Conservation (phyloP, 2,113 vertebrate genomes). For the Macquaria australasica region DNA sequence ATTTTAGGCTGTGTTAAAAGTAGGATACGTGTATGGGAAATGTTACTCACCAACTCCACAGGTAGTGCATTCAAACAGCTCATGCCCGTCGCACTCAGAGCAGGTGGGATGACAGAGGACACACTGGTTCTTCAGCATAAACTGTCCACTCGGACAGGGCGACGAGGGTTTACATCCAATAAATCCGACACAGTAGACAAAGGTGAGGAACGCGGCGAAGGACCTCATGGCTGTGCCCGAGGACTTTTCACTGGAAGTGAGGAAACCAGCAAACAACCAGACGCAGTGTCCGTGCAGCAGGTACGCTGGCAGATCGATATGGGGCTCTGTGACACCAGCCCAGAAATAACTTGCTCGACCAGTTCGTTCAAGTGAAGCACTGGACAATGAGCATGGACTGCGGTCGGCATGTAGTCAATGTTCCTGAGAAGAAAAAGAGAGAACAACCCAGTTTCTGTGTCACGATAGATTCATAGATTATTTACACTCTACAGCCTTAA, state of each 20-base stretch:
- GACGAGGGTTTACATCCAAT: constrained; percentile 61
- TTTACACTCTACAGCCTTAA: not conserved
- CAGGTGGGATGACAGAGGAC: constrained; percentile 85
- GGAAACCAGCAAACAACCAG: not conserved
- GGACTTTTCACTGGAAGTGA: constrained; percentile 44
- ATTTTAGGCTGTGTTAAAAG: not conserved
- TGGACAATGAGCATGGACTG: constrained; percentile 63
- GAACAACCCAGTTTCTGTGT: constrained; percentile 10
- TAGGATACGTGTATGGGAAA: not conserved
- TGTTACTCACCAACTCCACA: constrained; percentile 82
- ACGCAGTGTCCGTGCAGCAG: constrained; percentile 67
- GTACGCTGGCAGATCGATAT: constrained; percentile 57
- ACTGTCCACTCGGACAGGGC: constrained; percentile 81
- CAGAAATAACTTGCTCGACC: constrained; percentile 72
- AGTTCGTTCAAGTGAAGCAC: constrained; percentile 64
- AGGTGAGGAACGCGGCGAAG: constrained; percentile 43
- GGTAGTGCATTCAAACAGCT: constrained; percentile 83
- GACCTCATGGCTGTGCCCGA: constrained; percentile 69
- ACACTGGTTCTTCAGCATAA: constrained; percentile 80
- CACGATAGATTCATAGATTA: not conserved
- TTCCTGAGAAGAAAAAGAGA: not conserved
- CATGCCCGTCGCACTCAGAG: constrained; percentile 81
- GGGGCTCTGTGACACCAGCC: constrained; percentile 50
- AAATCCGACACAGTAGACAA: constrained; percentile 49
- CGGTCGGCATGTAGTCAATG: constrained; percentile 43